phyloP scores from a whole-genome alignment of 30 jellyfish, hydroid and myxozoan species.

The Cassiopea andromeda region DNA sequence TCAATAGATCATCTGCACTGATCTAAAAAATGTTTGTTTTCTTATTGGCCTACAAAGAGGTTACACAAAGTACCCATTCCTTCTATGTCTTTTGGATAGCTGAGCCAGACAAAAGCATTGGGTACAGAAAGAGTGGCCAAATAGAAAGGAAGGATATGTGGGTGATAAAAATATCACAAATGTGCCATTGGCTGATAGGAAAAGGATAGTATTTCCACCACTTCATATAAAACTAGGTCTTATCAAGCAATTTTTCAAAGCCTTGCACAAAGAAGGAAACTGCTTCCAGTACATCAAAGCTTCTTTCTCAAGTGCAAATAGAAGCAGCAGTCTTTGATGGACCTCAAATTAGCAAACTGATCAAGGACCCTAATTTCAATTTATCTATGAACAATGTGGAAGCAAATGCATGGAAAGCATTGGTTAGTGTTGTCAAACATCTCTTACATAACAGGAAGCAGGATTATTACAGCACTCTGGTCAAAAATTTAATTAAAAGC shows the following conservation, averaged over 20 bases:
- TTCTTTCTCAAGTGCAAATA: neutral
- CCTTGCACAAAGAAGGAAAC: neutral
- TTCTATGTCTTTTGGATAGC: neutral
- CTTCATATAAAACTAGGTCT: neutral
- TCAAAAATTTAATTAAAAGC: neutral
- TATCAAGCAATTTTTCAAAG: neutral
- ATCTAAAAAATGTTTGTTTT: slow-evolving; percentile 21
- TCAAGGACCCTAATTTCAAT: neutral
- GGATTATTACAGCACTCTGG: neutral
- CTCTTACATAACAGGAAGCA: slow-evolving; percentile 26
- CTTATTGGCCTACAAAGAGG: slow-evolving; percentile 42
- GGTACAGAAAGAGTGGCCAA: neutral
- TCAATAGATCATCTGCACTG: neutral
- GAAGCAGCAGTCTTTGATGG: neutral
- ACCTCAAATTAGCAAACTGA: neutral
- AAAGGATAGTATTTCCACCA: neutral
- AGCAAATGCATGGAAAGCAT: neutral
- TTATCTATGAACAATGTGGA: neutral
- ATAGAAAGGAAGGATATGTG: neutral
- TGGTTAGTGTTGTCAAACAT: neutral
- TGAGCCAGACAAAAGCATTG: neutral
- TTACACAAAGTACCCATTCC: slow-evolving; percentile 48
- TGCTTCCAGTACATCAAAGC: neutral
- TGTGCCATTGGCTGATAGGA: neutral
- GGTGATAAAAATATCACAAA: neutral